Conservation (phyloP, 1,140 invertebrate genomes). For the Drosophila asahinai region DNA sequence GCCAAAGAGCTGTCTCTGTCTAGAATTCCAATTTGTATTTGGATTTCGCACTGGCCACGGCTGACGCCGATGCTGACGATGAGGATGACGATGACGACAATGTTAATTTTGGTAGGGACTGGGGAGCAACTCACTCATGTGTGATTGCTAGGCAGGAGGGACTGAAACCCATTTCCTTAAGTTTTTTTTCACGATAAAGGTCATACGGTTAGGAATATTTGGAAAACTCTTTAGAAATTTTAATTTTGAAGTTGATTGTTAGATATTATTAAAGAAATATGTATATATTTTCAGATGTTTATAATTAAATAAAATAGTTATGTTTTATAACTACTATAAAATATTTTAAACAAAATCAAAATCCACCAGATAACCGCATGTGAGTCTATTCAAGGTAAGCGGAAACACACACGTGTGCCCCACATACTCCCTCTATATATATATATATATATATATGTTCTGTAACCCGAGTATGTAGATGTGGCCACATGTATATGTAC, state of each 20-base stretch:
- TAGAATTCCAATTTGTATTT: slow-evolving; percentile 70
- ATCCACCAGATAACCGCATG: not conserved
- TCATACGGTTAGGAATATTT: not conserved
- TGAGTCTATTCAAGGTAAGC: slow-evolving; percentile 14
- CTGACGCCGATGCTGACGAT: not conserved
- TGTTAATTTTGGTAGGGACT: slow-evolving; percentile 20
- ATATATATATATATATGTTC: not conserved
- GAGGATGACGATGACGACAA: slow-evolving; percentile 33
- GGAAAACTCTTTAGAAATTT: not conserved
- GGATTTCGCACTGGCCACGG: slow-evolving; percentile 26
- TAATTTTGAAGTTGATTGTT: not conserved
- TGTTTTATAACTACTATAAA: not conserved
- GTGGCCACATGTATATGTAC: slow-evolving; percentile 14
- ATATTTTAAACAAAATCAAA: not conserved
- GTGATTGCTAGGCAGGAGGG: slow-evolving; percentile 42
- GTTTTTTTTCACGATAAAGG: slow-evolving; percentile 7
- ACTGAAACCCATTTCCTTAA: not conserved
- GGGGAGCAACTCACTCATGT: slow-evolving; percentile 53
- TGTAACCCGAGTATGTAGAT: slow-evolving; percentile 16
- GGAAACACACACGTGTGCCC: slow-evolving; percentile 17
- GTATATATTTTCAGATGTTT: not conserved
- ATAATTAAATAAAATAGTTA: not conserved
- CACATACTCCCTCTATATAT: not conserved
- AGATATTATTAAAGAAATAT: not conserved
- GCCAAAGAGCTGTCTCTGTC: not conserved